Evolutionary conservation across 2,888 invertebrate species (phyloP), one percentile per base, ranked within the genome.

Genomic region (Caenorhabditis drosophilae): DNA sequence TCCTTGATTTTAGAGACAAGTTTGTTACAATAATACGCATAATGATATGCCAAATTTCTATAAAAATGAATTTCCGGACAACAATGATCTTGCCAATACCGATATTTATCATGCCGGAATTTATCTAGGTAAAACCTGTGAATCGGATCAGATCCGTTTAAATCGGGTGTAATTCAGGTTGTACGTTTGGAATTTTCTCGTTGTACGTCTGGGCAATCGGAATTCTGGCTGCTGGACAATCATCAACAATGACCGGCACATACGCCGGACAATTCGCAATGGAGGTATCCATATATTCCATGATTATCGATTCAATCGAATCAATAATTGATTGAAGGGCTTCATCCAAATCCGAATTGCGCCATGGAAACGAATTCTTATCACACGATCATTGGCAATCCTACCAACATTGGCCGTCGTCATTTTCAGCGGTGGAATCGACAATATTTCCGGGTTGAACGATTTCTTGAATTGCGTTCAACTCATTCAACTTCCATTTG

Each of bases 301-400:
- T n/a, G n/a, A n/a, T n/a, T n/a, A n/a, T n/a, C n/a, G n/a, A n/a
- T n/a, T n/a, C n/a, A n/a, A n/a, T n/a, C n/a, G n/a, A n/a, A n/a
- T n/a, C n/a, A n/a, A n/a, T n/a, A n/a, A n/a, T n/a, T n/a, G n/a
- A n/a, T n/a, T n/a, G n/a, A n/a, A n/a, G 87, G 92, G 92, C 11
- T 92, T 92, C 83, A 85, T 92, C 23, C 90, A 92, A 83, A 86
- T 92, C 18, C 89, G 89, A 78, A 92, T 92, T 91, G 88, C 90
- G 1, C 88, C 91, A 36, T 93, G 92, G 92, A 90, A 90, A 85
- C 86, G 92, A 80, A 91, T 92, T 1, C 85, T 92, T 20, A 88
- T 93, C 76, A 93, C 92, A 0, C 59, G 75, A 12, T 87, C 89
- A 4, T 90, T 93, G 74, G 92, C 92, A 22, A 92, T 93, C 68